These are phyloP conservation scores for Ooceraea biroi DNA, from an alignment of 1,140 invertebrate genomes.

Conservation along the genomic window DNA sequence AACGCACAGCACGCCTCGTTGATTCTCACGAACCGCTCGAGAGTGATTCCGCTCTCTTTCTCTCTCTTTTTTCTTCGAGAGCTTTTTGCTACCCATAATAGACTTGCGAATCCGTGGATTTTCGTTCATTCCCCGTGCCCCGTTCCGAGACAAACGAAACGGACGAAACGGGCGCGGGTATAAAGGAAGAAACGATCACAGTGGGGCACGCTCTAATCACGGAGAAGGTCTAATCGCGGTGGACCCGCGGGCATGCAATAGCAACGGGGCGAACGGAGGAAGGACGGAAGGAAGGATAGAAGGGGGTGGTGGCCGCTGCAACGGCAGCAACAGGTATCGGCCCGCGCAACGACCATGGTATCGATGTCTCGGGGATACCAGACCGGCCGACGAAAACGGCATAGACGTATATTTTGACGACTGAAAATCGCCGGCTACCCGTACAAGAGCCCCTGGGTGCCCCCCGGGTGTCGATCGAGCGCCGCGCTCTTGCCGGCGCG, in stretches of 20 bases:
- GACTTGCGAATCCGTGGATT: slow-evolving; percentile 72
- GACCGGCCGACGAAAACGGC: slow-evolving; percentile 61
- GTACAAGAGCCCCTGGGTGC: slow-evolving; percentile 55
- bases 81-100: slow-evolving; percentile 64
- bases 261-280: slow-evolving; percentile 30
- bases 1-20: slow-evolving; percentile 28
- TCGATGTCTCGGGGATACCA: slow-evolving; percentile 52
- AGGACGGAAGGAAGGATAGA: slow-evolving; percentile 25
- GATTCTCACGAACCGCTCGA: slow-evolving; percentile 71
- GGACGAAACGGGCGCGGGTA: slow-evolving; percentile 42
- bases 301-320: slow-evolving; percentile 25
- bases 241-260: slow-evolving; percentile 45
- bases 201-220: slow-evolving; percentile 70
- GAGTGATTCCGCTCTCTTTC: slow-evolving; percentile 43
- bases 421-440: slow-evolving; percentile 79
- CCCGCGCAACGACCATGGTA: slow-evolving; percentile 49
- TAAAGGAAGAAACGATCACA: slow-evolving; percentile 51
- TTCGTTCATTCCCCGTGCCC: neutral
- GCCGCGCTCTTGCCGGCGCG: slow-evolving; percentile 14
- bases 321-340: slow-evolving; percentile 69
- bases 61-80: slow-evolving; percentile 16
- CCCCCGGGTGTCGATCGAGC: slow-evolving; percentile 16
- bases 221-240: slow-evolving; percentile 62
- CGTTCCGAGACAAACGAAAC: slow-evolving; percentile 53
- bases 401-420: slow-evolving; percentile 84